Base-by-base conservation (phyloP, 2,797 vertebrate species). In the Miichthys miiuy region DNA sequence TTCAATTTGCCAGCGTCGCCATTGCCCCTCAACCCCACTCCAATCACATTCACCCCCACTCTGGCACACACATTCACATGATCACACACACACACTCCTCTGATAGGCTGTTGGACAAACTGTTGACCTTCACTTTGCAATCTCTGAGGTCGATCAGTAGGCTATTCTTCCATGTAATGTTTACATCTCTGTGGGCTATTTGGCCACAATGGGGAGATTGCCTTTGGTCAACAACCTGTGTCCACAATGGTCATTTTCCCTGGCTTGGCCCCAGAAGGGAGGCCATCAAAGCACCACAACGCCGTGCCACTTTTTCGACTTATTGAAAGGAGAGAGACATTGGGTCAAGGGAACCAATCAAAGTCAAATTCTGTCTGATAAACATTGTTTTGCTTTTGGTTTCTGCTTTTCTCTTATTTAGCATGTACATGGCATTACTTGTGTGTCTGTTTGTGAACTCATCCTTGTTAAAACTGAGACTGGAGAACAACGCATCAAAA, bases 101-200 rank as follows among this genome's bases (percentile, higher is more conserved):
- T 86, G 80, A 90, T 87, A 81, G 88, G 86, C 72, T 87, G 70
- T 38, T 81, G 85, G 89, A 91, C 83, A 89, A 90, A 90, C 82
- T 89, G 90, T 88, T 93, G 91, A 94, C 93, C 92, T 94, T 94
- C 88, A 79, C 84, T 92, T 93, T 92, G 91, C 89, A 95, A 94
- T 95, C 92, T 94, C 85, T 71, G 80, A 87, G 90, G 89, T 88
- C 77, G 85, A 94, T 94, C 93, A 91, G 91, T 71, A 73, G 88
- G 82, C 92, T 84, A 92, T 94, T 94, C 93, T 94, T 91, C 91
- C 84, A 89, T 91, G 90, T 90, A 91, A 92, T 94, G 93, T 94
- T 93, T 93, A 94, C 93, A 92, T 93, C 88, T 93, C 90, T 88
- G 85, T 84, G 91, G 93, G 82, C 91, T 86, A 89, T 94, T 94